Conservation (phyloP, 2,113 vertebrate genomes). For the Rousettus leschenaultii region DNA sequence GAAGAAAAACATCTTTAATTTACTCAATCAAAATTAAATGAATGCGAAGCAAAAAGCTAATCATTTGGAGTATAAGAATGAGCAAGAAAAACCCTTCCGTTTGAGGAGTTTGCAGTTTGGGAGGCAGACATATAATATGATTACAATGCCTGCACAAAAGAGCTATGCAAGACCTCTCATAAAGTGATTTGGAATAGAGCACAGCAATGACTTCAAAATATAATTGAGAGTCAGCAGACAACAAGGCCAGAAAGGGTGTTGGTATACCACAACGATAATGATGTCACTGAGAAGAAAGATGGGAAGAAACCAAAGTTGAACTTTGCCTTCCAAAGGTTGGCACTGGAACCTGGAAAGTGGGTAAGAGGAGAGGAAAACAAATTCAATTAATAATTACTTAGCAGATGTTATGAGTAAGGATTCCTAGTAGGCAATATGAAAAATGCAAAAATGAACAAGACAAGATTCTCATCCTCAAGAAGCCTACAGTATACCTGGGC, state of each 20-base stretch:
- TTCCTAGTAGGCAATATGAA: background rate
- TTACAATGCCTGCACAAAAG: background rate
- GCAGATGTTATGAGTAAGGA: background rate
- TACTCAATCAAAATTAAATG: slow-evolving; percentile 4
- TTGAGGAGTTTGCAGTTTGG: background rate
- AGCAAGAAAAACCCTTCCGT: background rate
- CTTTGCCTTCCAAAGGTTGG: background rate
- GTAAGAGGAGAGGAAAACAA: background rate
- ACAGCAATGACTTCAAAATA: background rate
- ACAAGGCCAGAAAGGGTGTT: background rate
- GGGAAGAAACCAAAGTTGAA: background rate
- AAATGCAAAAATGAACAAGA: background rate
- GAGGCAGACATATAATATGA: background rate
- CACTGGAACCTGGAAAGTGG: background rate
- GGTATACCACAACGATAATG: background rate
- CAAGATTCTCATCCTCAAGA: background rate
- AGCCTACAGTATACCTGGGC: background rate
- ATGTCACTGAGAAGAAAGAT: background rate
- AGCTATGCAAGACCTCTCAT: background rate
- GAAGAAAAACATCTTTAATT: slow-evolving; percentile 16
- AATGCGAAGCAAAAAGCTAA: slow-evolving; percentile 13
- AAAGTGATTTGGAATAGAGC: background rate
- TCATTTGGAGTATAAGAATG: background rate
- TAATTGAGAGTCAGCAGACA: background rate
- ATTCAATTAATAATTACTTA: background rate